Base-by-base conservation (phyloP, 1,140 invertebrate species). In the Cherax quadricarinatus region DNA sequence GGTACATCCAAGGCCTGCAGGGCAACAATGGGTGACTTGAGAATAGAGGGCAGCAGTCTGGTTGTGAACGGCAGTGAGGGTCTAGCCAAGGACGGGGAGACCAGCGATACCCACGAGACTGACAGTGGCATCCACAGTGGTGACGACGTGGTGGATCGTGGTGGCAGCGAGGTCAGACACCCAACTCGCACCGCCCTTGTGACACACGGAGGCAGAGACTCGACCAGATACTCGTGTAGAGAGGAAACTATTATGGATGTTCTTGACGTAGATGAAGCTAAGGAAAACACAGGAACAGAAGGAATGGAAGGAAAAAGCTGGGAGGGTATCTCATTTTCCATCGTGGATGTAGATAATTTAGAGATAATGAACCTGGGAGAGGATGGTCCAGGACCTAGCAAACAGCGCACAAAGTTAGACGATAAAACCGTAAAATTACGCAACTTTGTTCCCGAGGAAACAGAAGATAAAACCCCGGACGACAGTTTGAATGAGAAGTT, bases 61-160 rank as follows among this genome's bases (percentile, higher is more conserved):
- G 30, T 88, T 41, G 24, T 88, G 78, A 88, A 60, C 49, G 57
- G 78, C 9, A 51, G 82, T 51, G 75, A 66, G n/a, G 84, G 51
- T 12, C 18, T n/a, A n/a, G 89, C 57, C 30, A 91, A 91, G 60
- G 89, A 91, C 78, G 75, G 89, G 30, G 83, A 86, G 75, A 81
- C 30, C 89, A 86, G 75, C 84, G 89, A 91, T 41, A 75, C 89
- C 83, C 89, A 91, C 73, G 89, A 91, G n/a, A 91, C 89, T 18
- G 89, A 91, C 84, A 91, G 89, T n/a, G 89, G 89, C 24, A 91
- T 91, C 48, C 89, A 91, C 48, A 91, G 89, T 9, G 89, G 89
- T 48, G 89, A 91, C 57, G 89, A 91, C 57, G 89, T 91, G 73
- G 89, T 91, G 24, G 89, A 91, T 53, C 24, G 82, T 4, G 84